These are phyloP conservation scores for Pachliopta kotzebuea DNA, from an alignment of 2,888 invertebrate genomes.

Conservation along the genomic window DNA sequence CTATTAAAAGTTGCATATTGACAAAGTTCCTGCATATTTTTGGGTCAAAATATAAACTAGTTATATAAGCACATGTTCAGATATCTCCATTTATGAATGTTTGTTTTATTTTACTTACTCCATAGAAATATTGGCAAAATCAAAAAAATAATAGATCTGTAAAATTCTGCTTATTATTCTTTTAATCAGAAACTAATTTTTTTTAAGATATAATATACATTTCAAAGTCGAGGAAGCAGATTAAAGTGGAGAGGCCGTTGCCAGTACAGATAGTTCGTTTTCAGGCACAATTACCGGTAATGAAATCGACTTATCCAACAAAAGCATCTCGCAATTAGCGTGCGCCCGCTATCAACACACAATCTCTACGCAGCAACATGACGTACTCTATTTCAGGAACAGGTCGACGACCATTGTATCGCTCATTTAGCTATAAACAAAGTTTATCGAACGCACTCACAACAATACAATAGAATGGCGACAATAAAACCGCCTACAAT, in stretches of 20 bases:
- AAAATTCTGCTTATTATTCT: not conserved
- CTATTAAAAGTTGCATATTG: not conserved
- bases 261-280: conserved; percentile 34
- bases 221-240: conserved; percentile 16
- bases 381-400: conserved; percentile 59
- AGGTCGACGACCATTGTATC: conserved; percentile 67
- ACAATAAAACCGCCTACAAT: conserved; percentile 59
- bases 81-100: no score
- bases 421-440: conserved; percentile 76
- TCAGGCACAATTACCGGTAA: conserved; percentile 37
- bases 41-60: not conserved
- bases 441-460: conserved; percentile 72
- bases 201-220: no score
- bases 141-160: not conserved
- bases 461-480: conserved; percentile 62
- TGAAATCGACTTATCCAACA: conserved; percentile 44
- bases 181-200: not conserved
- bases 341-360: conserved; percentile 51
- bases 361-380: conserved; percentile 53
- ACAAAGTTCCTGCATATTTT: not conserved
- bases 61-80: not conserved
- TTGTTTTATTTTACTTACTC: no score
- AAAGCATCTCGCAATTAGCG: conserved; percentile 53
- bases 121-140: no score
- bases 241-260: conserved; percentile 21